These are phyloP conservation scores for Aptenodytes forsteri DNA, from an alignment of 2,113 vertebrate species.

Conservation along the genomic window DNA sequence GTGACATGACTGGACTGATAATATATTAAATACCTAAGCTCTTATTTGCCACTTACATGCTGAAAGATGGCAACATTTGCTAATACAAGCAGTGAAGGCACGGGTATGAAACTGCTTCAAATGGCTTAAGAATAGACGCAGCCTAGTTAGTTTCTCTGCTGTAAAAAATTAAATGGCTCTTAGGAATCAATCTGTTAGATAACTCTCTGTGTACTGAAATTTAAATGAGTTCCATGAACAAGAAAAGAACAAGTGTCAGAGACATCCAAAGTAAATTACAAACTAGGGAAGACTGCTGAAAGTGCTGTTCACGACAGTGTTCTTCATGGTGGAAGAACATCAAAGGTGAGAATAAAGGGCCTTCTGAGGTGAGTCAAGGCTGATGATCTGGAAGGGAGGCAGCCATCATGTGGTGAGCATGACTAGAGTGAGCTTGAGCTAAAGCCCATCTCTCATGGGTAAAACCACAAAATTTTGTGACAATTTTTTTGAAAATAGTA, in stretches of 20 bases:
- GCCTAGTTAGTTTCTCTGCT: neutral
- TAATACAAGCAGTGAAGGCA: neutral
- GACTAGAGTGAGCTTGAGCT: neutral
- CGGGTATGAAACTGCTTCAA: neutral
- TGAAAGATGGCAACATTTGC: neutral
- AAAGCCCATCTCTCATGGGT: neutral
- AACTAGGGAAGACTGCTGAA: neutral
- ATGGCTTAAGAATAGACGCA: neutral
- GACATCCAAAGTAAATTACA: neutral
- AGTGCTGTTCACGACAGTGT: neutral
- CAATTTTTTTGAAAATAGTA: neutral
- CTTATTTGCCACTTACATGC: neutral
- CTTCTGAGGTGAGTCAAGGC: neutral
- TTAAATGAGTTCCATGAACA: neutral
- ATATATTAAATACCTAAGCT: neutral
- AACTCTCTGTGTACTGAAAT: neutral
- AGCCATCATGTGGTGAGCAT: neutral
- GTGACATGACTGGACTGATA: neutral
- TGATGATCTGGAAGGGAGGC: neutral
- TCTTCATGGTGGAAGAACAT: neutral
- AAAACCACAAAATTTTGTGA: neutral
- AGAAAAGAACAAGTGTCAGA: neutral
- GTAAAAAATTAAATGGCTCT: neutral
- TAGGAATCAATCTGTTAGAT: neutral
- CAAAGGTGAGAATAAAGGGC: neutral